Conservation (phyloP, 2,797 vertebrate species). For the Smutsia gigantea region DNA sequence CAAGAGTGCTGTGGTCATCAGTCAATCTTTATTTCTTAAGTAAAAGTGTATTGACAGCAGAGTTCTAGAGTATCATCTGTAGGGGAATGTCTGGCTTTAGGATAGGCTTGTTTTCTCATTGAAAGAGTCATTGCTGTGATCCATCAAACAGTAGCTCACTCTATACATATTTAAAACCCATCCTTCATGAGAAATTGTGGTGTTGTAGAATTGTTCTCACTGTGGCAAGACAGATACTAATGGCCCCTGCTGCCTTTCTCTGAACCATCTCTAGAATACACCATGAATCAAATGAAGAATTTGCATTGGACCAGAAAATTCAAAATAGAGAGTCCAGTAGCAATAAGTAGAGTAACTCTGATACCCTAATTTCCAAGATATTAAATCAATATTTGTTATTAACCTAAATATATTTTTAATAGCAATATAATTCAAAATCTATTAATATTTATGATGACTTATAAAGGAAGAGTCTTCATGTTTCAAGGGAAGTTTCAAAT, state of each 20-base stretch:
- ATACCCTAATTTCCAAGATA: background rate
- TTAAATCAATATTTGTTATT: background rate
- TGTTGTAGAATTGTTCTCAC: background rate
- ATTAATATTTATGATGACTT: slow-evolving; percentile 31
- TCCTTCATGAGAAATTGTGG: slow-evolving; percentile 63
- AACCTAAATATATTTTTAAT: background rate
- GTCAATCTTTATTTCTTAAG: slow-evolving; percentile 67
- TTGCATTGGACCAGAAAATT: slow-evolving; percentile 21
- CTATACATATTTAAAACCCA: slow-evolving; percentile 74
- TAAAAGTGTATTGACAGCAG: slow-evolving; percentile 56
- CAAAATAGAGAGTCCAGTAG: background rate
- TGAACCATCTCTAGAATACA: background rate
- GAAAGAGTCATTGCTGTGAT: slow-evolving; percentile 62
- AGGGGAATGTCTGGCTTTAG: background rate
- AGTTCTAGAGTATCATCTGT: slow-evolving; percentile 52
- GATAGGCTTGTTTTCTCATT: slow-evolving; percentile 45
- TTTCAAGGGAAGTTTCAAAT: background rate
- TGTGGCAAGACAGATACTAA: slow-evolving; percentile 71
- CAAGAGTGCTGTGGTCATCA: slow-evolving; percentile 40
- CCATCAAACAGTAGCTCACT: slow-evolving; percentile 60
- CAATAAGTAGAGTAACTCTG: background rate
- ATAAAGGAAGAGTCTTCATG: background rate
- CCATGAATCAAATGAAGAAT: slow-evolving; percentile 59
- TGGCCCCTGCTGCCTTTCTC: background rate
- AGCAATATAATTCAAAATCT: background rate